Evolutionary conservation across 2,797 vertebrate species (phyloP).

Genomic region (Chelon auratus): DNA sequence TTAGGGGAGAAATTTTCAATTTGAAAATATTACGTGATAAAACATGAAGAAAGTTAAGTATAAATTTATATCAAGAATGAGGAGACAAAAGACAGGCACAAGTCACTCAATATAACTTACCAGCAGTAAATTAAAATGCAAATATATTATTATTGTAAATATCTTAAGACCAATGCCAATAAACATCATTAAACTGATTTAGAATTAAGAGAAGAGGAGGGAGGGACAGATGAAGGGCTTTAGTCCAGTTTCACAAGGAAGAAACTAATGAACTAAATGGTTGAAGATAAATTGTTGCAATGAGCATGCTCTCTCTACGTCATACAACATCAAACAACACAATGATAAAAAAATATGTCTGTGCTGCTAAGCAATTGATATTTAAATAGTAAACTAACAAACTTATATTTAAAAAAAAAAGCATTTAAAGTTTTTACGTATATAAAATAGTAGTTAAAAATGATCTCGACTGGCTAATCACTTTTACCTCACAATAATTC

Average conservation of each 20-base stretch:
- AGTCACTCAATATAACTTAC: slow-evolving; percentile 2
- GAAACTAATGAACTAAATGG: not conserved
- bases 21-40: slow-evolving; percentile 8
- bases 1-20: slow-evolving; percentile 2
- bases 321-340: not conserved
- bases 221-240: not conserved
- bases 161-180: slow-evolving; percentile 29
- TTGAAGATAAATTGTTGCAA: not conserved
- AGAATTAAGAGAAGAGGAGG: not conserved
- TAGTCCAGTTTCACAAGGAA: slow-evolving; percentile 3
- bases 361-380: not conserved
- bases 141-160: slow-evolving; percentile 32
- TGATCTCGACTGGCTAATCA: not conserved
- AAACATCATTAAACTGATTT: slow-evolving; percentile 30
- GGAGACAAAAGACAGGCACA: not conserved
- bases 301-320: not conserved
- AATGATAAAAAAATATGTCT: not conserved
- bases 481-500: not conserved
- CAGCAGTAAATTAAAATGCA: not conserved
- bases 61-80: not conserved
- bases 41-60: not conserved
- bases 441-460: not conserved
- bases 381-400: not conserved
- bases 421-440: not conserved
- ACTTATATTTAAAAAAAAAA: not conserved